Base-by-base conservation (phyloP, 2,113 vertebrate genomes). In the Gadus chalcogrammus region DNA sequence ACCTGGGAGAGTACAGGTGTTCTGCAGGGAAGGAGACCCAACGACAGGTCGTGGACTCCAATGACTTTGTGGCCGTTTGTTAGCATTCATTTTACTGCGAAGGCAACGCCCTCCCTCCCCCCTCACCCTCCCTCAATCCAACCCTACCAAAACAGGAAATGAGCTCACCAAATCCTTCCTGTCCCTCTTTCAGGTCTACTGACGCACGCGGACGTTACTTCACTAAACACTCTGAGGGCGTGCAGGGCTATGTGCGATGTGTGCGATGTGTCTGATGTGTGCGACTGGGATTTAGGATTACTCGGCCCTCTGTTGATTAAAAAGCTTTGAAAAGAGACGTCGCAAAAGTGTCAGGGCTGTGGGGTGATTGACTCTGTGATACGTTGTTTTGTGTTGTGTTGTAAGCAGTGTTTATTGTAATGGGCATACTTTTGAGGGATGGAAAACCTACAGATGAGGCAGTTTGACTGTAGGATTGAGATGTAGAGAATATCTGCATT, bases 151-250 rank as follows among this genome's bases (percentile, higher is more conserved):
- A 67, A 62, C 65, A 67, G 65, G 65, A 67, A 67, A 27, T 67
- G 20, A 67, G 38, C 65, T 67, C 65, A 67, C 65, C 65, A 18
- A 15, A 13, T 67, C 42, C 48, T 67, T 67, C 65, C 20, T 15
- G 20, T 55, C 48, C 4, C 18, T 9, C 15, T 67, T 53, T 52
- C 2, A 22, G 42, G 15, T 52, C 6, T 53, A 15, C 38, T 20
- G 64, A 66, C 64, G 64, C 64, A 66, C 42, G 15, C 31, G 38
- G n/a, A 17, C 18, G 18, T 13, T 18, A 22, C 42, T 53, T 66
- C 7, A 35, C 31, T 66, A 52, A 66, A 66, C 42, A 66, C 3
- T 15, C 2, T n/a, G 52, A 78, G 64, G 77, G 67, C 48, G 16
- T 16, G 63, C 1, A 11, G 18, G 17, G 59, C 17, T 58, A 22